phyloP scores from a whole-genome alignment of 2,888 invertebrate species.

The Heliothis peltigera region DNA sequence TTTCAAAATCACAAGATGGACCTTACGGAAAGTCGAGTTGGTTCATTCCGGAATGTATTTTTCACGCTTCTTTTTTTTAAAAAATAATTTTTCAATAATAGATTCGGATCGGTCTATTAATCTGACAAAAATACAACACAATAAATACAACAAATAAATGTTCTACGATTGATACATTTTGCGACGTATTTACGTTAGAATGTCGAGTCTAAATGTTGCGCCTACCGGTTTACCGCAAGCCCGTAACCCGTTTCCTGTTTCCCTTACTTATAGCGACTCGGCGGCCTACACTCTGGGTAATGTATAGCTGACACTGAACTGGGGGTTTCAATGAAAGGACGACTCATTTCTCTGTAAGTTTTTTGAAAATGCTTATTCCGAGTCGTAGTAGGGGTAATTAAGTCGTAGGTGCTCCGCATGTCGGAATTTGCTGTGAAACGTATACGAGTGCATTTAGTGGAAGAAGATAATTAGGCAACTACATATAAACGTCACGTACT shows the following conservation, averaged over 20 bases:
- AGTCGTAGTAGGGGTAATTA: not conserved
- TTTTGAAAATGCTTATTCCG: not conserved
- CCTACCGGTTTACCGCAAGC: slow-evolving; percentile 53
- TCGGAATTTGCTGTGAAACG: not conserved
- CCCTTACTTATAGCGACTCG: slow-evolving; percentile 21
- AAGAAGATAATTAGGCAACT: not conserved
- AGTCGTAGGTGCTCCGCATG: not conserved
- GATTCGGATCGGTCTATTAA: too few relatives aligned
- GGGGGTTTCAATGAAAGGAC: not conserved
- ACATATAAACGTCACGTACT: not conserved
- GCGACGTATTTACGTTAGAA: slow-evolving; percentile 22
- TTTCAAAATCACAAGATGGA: too few relatives aligned
- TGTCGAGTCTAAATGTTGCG: slow-evolving; percentile 38
- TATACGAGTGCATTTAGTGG: not conserved
- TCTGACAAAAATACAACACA: too few relatives aligned
- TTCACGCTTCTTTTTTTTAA: too few relatives aligned
- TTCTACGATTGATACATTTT: slow-evolving; percentile 2
- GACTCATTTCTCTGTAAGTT: not conserved
- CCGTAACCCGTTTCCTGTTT: slow-evolving; percentile 40
- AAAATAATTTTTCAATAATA: too few relatives aligned
- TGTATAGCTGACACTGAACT: slow-evolving; percentile 1
- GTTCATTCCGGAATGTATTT: too few relatives aligned
- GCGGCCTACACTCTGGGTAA: slow-evolving; percentile 3
- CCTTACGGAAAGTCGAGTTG: too few relatives aligned
- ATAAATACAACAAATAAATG: too few relatives aligned